Conservation (phyloP, 2,797 vertebrate genomes). For the Staurois parvus region DNA sequence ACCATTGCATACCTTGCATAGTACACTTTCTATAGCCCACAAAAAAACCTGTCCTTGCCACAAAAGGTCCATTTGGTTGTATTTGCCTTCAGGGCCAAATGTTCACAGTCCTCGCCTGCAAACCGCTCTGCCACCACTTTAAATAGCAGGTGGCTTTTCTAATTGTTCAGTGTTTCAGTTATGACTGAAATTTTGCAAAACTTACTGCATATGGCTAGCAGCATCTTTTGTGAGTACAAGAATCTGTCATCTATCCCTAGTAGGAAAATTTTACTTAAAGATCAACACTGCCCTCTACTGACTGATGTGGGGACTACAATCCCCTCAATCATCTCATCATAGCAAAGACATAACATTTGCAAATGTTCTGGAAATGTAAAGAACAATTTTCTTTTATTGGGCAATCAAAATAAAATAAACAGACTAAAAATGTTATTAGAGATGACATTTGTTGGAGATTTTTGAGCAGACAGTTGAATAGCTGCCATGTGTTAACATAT, state of each 20-base stretch:
- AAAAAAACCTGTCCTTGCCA: too few relatives aligned
- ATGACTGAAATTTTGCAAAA: background rate
- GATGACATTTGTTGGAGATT: background rate
- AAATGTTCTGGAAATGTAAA: background rate
- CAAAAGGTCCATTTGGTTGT: background rate
- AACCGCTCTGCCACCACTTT: too few relatives aligned
- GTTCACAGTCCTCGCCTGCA: too few relatives aligned
- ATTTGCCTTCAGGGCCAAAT: background rate
- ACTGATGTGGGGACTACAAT: background rate
- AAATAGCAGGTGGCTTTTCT: too few relatives aligned
- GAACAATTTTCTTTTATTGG: background rate
- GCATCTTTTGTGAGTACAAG: background rate
- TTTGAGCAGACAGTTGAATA: background rate
- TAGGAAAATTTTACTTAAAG: background rate
- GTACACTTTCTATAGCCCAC: too few relatives aligned
- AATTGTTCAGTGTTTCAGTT: background rate
- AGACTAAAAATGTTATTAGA: background rate
- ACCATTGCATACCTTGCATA: too few relatives aligned
- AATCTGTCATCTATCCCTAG: background rate
- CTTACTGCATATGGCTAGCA: background rate
- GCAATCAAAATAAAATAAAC: background rate
- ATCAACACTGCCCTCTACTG: constrained; percentile 39
- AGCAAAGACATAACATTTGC: background rate
- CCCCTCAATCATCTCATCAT: background rate
- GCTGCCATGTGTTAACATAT: background rate